These are phyloP conservation scores for Stramonita haemastoma DNA, from an alignment of 2,888 invertebrate genomes.

Conservation along the genomic window DNA sequence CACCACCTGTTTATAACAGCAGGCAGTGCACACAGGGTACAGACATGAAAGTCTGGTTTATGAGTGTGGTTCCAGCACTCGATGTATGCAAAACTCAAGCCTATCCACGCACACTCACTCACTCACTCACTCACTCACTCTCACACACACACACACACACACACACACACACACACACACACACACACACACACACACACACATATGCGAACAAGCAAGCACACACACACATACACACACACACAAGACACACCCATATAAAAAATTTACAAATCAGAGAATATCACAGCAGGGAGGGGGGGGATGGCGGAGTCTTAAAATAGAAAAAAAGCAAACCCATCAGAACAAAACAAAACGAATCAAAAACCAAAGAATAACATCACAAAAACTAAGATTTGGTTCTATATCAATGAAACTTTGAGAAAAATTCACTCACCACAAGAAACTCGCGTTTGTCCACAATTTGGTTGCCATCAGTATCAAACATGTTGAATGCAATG, in stretches of 20 bases:
- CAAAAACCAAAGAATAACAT: too few species aligned
- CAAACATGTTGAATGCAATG: conserved; percentile 99
- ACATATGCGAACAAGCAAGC: neutral
- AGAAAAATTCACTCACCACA: conserved; percentile 86
- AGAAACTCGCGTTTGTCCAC: conserved; percentile 98
- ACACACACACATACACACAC: neutral
- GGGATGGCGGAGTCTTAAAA: too few species aligned
- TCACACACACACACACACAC: neutral
- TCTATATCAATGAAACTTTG: too few species aligned
- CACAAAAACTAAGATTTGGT: too few species aligned
- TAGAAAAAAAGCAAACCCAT: too few species aligned
- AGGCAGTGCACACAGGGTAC: too few species aligned
- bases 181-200: conserved; percentile 34
- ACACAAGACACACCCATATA: neutral
- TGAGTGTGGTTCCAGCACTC: too few species aligned
- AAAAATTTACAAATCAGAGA: neutral
- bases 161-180: conserved; percentile 34
- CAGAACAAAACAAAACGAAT: too few species aligned
- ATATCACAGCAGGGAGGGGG: too few species aligned
- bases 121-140: neutral
- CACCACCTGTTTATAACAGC: too few species aligned
- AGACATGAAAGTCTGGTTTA: too few species aligned
- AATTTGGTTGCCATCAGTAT: conserved; percentile 97
- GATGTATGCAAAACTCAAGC: neutral
- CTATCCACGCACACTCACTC: too few species aligned